Evolutionary conservation across 1,140 invertebrate genomes (phyloP), one percentile per base, ranked within the genome.

Genomic region (Monomorium pharaonis): DNA sequence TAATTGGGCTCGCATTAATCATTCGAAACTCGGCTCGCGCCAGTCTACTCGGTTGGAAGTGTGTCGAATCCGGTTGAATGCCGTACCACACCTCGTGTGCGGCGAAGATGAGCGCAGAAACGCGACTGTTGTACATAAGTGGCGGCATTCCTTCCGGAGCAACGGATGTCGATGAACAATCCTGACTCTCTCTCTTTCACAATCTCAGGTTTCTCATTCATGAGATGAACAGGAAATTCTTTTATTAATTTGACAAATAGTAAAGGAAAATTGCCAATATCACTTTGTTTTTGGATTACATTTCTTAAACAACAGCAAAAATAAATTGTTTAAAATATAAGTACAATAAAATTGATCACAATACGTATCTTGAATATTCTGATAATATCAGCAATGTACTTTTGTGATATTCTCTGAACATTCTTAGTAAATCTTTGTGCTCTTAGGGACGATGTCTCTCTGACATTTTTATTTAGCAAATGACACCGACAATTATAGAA

Each of bases 61-160:
- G 24, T 83, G 78, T 83, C 78, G 67, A 83, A 72, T 83, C 78
- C 78, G 78, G 78, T 74, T 83, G 78, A 74, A 72, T 83, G 51
- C 42, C 51, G 69, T 37, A 60, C 51, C 69, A 60, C 51, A 27
- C 78, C 78, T 74, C 30, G 51, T 24, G 4, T 4, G 63, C 37
- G n/a, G 24, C 24, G 37, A 83, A 54, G 67, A 83, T 83, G 51
- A 58, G 24, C 37, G 42, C 21, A 37, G 16, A 56, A 30, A 80
- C 30, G 18, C 37, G 62, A 37, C 14, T 10, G n/a, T n/a, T 14
- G n/a, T 10, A 49, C 44, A 21, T 12, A 47, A 63, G 14, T n/a
- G 56, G 24, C 49, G 21, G 42, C 27, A 33, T 18, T 56, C 30
- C 21, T 56, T 56, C 30, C 30, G 33, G n/a, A 56, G 21, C 30